phyloP scores from a whole-genome alignment of 2,113 vertebrate species.

The Agapornis roseicollis region DNA sequence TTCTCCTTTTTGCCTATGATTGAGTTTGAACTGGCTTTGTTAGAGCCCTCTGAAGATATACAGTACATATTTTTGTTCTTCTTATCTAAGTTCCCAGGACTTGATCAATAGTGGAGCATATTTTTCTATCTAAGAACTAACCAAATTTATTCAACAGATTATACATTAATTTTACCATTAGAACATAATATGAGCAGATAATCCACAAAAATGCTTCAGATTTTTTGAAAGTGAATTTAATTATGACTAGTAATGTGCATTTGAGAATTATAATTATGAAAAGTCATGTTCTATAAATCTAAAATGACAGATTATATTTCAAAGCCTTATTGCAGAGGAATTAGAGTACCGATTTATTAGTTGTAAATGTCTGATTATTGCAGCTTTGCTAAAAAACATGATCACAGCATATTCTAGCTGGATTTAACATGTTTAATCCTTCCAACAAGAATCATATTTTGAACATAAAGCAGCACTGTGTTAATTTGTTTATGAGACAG shows the following conservation, averaged over 20 bases:
- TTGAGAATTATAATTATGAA: conserved; percentile 77
- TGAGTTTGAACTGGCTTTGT: conserved; percentile 54
- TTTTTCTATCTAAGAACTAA: conserved; percentile 61
- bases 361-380: conserved; percentile 81
- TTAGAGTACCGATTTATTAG: conserved; percentile 79
- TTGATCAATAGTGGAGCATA: conserved; percentile 55
- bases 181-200: conserved; percentile 70
- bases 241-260: conserved; percentile 74
- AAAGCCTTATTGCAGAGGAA: conserved; percentile 78
- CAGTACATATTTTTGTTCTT: conserved; percentile 43
- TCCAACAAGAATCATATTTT: conserved; percentile 65
- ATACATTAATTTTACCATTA: conserved; percentile 73
- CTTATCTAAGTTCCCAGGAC: conserved; percentile 64
- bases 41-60: conserved; percentile 30
- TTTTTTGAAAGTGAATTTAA: conserved; percentile 81
- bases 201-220: conserved; percentile 72
- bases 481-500: conserved; percentile 76
- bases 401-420: conserved; percentile 68
- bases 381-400: conserved; percentile 74
- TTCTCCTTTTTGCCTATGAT: conserved; percentile 17
- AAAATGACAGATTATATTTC: conserved; percentile 82
- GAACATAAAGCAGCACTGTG: conserved; percentile 63
- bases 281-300: conserved; percentile 77
- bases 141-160: conserved; percentile 74
- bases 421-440: conserved; percentile 76